Evolutionary conservation across 2,113 vertebrate species (phyloP).

Genomic region (Malurus alboscapulatus): DNA sequence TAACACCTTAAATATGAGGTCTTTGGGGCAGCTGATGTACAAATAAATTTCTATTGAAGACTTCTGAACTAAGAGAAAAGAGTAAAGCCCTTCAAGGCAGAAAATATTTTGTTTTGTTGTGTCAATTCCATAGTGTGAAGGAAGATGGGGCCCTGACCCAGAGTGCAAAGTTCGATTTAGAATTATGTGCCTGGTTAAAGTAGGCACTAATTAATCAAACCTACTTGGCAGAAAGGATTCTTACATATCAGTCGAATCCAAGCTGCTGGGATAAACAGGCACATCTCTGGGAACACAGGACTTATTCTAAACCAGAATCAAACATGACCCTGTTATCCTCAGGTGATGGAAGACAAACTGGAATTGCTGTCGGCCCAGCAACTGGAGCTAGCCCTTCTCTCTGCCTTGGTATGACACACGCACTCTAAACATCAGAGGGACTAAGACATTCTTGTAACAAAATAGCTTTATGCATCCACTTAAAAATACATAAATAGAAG

Average conservation of each 20-base stretch:
- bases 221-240: not conserved
- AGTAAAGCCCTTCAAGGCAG: not conserved
- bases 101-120: not conserved
- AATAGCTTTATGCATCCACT: not conserved
- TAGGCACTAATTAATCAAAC: not conserved
- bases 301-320: not conserved
- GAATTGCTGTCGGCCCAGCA: not conserved
- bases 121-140: not conserved
- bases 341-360: not conserved
- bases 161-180: not conserved
- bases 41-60: not conserved
- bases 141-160: not conserved
- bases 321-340: not conserved
- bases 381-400: not conserved
- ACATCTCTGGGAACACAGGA: rapidly evolving
- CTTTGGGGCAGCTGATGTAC: not conserved
- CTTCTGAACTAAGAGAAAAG: not conserved
- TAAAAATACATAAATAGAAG: not conserved
- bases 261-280: not conserved
- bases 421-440: not conserved
- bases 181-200: not conserved
- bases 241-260: not conserved
- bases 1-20: not conserved
- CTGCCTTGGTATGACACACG: not conserved
- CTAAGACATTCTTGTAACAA: not conserved